phyloP scores from a whole-genome alignment of 1,140 invertebrate species.

The Procambarus virginalis region DNA sequence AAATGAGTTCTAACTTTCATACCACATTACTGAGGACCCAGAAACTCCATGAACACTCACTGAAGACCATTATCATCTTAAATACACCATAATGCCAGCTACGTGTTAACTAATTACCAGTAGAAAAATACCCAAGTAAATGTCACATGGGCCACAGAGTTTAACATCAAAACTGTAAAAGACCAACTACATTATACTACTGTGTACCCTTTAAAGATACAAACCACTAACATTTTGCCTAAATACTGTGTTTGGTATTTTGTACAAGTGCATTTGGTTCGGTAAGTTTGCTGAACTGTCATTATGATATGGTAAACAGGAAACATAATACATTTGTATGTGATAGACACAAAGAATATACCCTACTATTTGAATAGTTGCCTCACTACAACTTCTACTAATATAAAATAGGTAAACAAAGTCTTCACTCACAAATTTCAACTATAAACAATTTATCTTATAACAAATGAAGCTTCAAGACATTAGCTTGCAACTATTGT shows the following conservation, averaged over 20 bases:
- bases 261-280: conserved; percentile 32
- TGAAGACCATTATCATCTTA: not conserved
- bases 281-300: not conserved
- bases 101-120: not conserved
- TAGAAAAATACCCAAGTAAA: not conserved
- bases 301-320: not conserved
- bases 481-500: too few species aligned
- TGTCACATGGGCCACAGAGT: not conserved
- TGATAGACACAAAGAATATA: too few species aligned
- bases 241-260: conserved; percentile 23
- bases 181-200: not conserved
- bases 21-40: not conserved
- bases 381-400: too few species aligned
- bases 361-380: too few species aligned
- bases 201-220: not conserved
- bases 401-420: too few species aligned
- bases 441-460: too few species aligned
- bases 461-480: too few species aligned
- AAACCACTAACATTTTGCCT: not conserved
- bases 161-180: not conserved
- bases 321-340: not conserved
- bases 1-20: not conserved
- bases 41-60: not conserved
- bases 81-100: not conserved
- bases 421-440: too few species aligned